These are phyloP conservation scores for Neostethus bicornis DNA, from an alignment of 2,797 vertebrate species.

Conservation along the genomic window DNA sequence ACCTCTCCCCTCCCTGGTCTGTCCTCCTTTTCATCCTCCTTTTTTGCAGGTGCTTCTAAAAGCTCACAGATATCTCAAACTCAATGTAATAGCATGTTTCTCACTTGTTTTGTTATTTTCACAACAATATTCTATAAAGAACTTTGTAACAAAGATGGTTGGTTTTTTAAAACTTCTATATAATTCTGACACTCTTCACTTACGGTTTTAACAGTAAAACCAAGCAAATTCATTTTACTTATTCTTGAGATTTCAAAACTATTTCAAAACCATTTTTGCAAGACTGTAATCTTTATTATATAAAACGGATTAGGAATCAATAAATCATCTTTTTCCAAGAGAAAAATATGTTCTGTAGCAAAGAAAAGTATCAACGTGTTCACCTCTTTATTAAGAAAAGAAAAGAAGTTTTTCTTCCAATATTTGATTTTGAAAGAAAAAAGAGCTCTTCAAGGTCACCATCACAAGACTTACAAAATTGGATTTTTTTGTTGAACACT, in stretches of 20 bases:
- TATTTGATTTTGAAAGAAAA: neutral
- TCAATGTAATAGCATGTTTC: conserved; percentile 33
- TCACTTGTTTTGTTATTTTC: conserved; percentile 33
- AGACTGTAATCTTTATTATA: neutral
- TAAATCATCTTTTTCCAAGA: neutral
- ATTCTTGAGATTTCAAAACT: neutral
- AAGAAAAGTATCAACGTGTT: too few relatives aligned
- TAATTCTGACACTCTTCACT: conserved; percentile 4
- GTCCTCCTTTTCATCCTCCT: conserved; percentile 11
- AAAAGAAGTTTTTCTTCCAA: neutral
- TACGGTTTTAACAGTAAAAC: neutral
- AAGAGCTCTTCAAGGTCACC: too few relatives aligned
- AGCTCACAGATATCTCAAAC: conserved; percentile 49
- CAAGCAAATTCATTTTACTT: neutral
- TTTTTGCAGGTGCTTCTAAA: conserved; percentile 36
- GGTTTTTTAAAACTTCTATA: too few relatives aligned
- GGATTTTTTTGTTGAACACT: too few relatives aligned
- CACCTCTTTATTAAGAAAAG: neutral
- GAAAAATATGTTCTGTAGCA: too few relatives aligned
- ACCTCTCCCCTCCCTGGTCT: conserved; percentile 2
- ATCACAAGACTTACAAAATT: neutral
- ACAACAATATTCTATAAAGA: too few relatives aligned
- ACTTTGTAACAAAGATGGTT: too few relatives aligned
- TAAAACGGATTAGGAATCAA: neutral
- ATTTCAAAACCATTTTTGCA: neutral